Base-by-base conservation (phyloP, 2,888 invertebrate genomes). In the Rotaria macrura region DNA sequence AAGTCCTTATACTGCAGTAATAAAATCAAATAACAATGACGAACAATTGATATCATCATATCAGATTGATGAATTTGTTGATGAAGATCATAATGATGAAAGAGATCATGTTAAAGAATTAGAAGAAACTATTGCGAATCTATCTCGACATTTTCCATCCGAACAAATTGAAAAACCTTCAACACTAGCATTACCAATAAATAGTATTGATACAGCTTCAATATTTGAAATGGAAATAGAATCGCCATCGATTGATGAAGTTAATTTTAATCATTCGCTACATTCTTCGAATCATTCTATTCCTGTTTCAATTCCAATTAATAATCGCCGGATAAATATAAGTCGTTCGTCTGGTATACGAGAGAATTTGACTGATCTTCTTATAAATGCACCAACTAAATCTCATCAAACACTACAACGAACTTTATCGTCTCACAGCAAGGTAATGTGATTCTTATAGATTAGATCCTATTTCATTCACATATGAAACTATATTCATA, bases 151-250 rank as follows among this genome's bases (percentile, higher is more conserved):
- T 79, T 25, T 79, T 25, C 79, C 79, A 79, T 34, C 29, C 1
- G 54, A 54, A 54, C 1, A 54, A 65, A 34, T 34, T 34, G 17
- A 29, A 34, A 17, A 6, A 65, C 34, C 3, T 34, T 38, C 65
- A 57, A 5, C 29, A 65, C 17, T 25, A 79, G 43, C 43, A 79
- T 43, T 25, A 79, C 7, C 79, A 2, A 25, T 25, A 0, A 43
- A 43, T 4, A 79, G n/a, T 20, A 43, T 43, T 43, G 79, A 43
- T 40, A 79, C n/a, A n/a, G 43, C 23, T 79, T 3, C 25, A 12
- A 79, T 79, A 14, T n/a, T 43, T n/a, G 79, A 79, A 79, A 79
- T 79, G 79, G 79, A 79, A 79, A 79, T 43, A 43, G 79, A 79
- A 43, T 43, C 79, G n/a, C 40, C 43, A 43, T 23, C 43, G n/a